A percentile compares a stretch with the other conserved stretches of the same genome.
These are phyloP conservation scores for Sebastes hubbsi DNA, from an alignment of 2,797 vertebrate genomes.

Conservation along the genomic window DNA sequence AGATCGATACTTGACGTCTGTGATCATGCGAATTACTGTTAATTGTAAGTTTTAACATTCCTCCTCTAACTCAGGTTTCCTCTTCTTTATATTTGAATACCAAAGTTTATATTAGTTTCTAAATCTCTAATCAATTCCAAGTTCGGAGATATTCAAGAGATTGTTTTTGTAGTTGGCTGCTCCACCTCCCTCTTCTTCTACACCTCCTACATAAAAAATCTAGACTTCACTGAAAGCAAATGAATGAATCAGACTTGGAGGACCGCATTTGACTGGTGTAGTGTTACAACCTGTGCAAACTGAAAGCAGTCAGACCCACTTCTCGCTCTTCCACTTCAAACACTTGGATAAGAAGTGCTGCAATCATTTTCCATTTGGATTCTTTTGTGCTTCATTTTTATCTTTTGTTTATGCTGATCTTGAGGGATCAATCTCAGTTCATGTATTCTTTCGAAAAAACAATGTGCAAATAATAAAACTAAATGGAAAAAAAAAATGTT, in stretches of 20 bases:
- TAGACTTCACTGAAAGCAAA: not conserved
- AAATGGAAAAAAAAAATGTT: not conserved
- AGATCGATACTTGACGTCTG: rapidly evolving
- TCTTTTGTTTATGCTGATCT: not conserved
- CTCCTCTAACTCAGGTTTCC: not conserved
- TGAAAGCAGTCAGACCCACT: not conserved
- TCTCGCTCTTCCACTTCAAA: not conserved
- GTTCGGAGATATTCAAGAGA: not conserved
- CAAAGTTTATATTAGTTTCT: not conserved
- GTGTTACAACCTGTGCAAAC: not conserved
- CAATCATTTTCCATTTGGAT: not conserved
- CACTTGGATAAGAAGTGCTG: not conserved
- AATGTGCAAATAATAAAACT: not conserved
- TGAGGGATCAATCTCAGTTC: not conserved
- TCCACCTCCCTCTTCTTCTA: not conserved
- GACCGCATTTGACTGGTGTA: not conserved
- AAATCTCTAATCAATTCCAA: not conserved
- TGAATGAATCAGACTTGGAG: not conserved
- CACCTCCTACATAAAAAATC: not conserved
- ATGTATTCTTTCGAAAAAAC: not conserved
- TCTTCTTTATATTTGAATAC: not conserved
- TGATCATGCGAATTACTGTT: not conserved
- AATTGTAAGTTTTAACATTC: not conserved
- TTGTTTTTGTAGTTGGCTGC: not conserved
- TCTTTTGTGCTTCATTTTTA: not conserved